Evolutionary conservation across 2,888 invertebrate genomes (phyloP).

Genomic region (Apotomis capreana): DNA sequence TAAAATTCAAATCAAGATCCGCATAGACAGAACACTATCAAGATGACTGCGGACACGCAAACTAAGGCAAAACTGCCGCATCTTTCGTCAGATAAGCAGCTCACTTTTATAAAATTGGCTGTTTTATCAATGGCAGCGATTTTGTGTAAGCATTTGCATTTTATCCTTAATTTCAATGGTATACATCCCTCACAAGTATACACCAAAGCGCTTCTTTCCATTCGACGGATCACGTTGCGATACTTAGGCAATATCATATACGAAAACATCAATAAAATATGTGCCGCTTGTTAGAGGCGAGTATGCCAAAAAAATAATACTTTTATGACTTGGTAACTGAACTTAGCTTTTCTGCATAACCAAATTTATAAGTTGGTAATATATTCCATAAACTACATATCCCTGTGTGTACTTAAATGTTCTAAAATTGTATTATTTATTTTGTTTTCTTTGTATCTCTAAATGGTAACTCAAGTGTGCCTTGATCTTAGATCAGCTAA

Average conservation of each 20-base stretch:
- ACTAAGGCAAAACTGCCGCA: slow-evolving; percentile 68
- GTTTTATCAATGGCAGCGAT: slow-evolving; percentile 96
- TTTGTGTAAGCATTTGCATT: slow-evolving; percentile 88
- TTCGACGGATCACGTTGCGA: background rate
- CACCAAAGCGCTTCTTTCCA: background rate
- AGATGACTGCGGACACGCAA: slow-evolving; percentile 73
- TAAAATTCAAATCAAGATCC: slow-evolving; percentile 47
- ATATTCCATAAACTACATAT: background rate
- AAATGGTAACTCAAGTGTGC: too few species aligned
- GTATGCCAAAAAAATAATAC: background rate
- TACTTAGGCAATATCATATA: background rate
- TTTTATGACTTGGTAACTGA: background rate
- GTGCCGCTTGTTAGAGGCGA: background rate
- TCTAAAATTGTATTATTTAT: too few species aligned
- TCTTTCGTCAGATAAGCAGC: slow-evolving; percentile 79
- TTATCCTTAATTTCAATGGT: slow-evolving; percentile 19
- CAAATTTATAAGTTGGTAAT: background rate
- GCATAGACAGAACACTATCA: slow-evolving; percentile 46
- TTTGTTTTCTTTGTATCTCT: too few species aligned
- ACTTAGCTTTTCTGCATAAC: background rate
- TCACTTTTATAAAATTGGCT: slow-evolving; percentile 86
- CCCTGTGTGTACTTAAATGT: too few species aligned
- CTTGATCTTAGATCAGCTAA: too few species aligned
- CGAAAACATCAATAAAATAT: background rate
- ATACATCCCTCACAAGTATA: background rate